Percentiles rank a stretch among this genome's conserved stretches.
Conservation (phyloP, 2,797 vertebrate species). For the Poeciliopsis infans region DNA sequence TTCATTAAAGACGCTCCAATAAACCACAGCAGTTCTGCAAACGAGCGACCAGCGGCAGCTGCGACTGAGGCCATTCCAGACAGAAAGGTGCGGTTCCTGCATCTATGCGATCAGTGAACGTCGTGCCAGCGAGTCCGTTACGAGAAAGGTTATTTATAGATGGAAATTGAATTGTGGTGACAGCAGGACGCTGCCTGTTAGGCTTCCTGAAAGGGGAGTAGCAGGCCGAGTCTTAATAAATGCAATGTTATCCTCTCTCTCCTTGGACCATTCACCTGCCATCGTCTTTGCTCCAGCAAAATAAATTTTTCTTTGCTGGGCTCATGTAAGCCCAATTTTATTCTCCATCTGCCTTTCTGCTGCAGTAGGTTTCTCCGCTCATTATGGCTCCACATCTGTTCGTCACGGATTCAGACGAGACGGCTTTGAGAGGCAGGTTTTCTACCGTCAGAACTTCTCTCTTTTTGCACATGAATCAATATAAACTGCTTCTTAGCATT, state of each 20-base stretch:
- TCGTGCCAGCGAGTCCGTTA: conserved; percentile 58
- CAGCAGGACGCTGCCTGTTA: conserved; percentile 48
- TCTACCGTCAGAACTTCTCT: conserved; percentile 14
- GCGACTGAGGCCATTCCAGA: conserved; percentile 37
- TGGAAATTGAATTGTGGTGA: conserved; percentile 66
- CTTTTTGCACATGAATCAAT: conserved; percentile 15
- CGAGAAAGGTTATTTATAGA: conserved; percentile 77
- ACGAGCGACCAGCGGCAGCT: conserved; percentile 45
- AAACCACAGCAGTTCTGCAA: conserved; percentile 30
- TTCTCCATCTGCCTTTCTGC: conserved; percentile 33
- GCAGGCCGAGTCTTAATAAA: conserved; percentile 58
- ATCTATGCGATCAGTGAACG: conserved; percentile 60
- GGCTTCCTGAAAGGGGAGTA: conserved; percentile 37
- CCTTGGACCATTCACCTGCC: conserved; percentile 25
- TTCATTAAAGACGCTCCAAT: conserved; percentile 45
- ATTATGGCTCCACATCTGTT: conserved; percentile 62
- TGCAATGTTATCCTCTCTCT: conserved; percentile 41
- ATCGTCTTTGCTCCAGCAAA: neutral
- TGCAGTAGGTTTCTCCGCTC: conserved; percentile 40
- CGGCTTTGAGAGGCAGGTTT: conserved; percentile 28
- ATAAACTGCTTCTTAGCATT: conserved; percentile 18
- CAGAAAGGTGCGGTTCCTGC: conserved; percentile 23
- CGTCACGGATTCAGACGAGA: conserved; percentile 10
- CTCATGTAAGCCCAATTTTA: conserved; percentile 16
- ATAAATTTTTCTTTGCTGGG: neutral